Evolutionary conservation across 2,113 vertebrate species (phyloP), one percentile per base, ranked within the genome.

Genomic region (Alaudala cheleensis): DNA sequence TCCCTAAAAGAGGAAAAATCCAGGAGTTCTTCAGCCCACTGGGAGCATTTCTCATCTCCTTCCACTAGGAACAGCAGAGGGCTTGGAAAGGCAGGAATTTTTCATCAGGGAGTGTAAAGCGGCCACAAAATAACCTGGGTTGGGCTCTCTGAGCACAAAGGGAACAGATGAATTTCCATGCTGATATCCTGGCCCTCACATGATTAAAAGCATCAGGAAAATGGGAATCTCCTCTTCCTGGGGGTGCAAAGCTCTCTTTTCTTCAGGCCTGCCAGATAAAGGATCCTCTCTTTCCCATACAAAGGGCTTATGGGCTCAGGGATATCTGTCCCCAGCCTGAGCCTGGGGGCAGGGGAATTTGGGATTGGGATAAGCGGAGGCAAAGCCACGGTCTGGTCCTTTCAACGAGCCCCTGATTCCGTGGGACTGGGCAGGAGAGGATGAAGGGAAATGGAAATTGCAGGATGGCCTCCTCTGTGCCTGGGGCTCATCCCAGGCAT

Each of bases 341-440:
- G 95, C 94, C 95, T 80, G 78, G 66, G 90, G 96, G 94, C 89
- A 95, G 94, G 73, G 78, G 90, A 94, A 96, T 97, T 94, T 95
- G 90, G 96, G 91, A 67, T 49, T 85, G 89, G 93, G 95, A 95
- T 97, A 95, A 97, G 89, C 93, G 12, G 0, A 76, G 89, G 81
- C 73, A 95, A 87, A 95, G 65, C 66, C 0, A 14, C 31, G 58
- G 70, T 65, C 67, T 89, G 91, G 77, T 92, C 89, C 92, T 92
- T 94, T 95, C 88, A 87, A 34, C 10, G 73, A 95, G 94, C 39
- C 66, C 85, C 70, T 69, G 86, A 79, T 91, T 78, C 60, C 33
- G 44, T 5, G 0, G 72, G 60, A 44, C 86, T 25, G 67, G 77
- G 60, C 80, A 84, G 69, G 24, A 84, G 70, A 79, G 77, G 95